Base-by-base conservation (phyloP, 2,888 invertebrate genomes). In the Patella depressa region DNA sequence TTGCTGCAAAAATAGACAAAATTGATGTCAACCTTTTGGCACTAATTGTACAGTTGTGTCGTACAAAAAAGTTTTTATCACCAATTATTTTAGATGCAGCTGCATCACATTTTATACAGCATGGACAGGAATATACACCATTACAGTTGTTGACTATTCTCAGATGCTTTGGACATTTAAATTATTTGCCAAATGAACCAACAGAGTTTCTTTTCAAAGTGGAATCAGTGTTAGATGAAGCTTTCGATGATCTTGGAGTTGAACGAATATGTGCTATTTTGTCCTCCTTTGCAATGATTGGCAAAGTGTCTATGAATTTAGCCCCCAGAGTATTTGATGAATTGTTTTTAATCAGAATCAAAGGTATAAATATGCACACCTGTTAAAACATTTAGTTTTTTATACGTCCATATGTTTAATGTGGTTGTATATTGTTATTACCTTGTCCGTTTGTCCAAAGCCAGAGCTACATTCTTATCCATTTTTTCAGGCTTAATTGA, bases 221-320 rank as follows among this genome's bases (percentile, higher is more conserved):
- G 2, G 94, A 95, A 88, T 89, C 90, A 24, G 89, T 93, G 71
- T 86, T 95, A n/a, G 87, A 92, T 71, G 90, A 93, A 29, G 93
- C 93, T 78, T 94, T 94, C 90, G 87, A 92, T 7, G 93, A 94
- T 86, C 93, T 95, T 78, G 91, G 92, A 77, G 91, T 93, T 53
- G 93, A 93, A 82, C 94, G 94, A 85, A 89, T 94, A 14, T 90
- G 94, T 65, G 94, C 94, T 78, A 93, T 95, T 80, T 89, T 95
- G 78, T 90, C 95, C n/a, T 93, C 94, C 12, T 94, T 94, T 86
- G 93, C 94, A 74, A 95, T 94, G 89, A 87, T 94, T 53, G 93
- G 93, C 74, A 93, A 93, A 85, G 93, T 94, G 90, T 95, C 95
- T 7, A 83, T 94, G 5, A 93, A 93, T 85, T 93, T 95, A 85